Conservation (phyloP, 2,888 invertebrate genomes). For the Lasioglossum zephyrum region DNA sequence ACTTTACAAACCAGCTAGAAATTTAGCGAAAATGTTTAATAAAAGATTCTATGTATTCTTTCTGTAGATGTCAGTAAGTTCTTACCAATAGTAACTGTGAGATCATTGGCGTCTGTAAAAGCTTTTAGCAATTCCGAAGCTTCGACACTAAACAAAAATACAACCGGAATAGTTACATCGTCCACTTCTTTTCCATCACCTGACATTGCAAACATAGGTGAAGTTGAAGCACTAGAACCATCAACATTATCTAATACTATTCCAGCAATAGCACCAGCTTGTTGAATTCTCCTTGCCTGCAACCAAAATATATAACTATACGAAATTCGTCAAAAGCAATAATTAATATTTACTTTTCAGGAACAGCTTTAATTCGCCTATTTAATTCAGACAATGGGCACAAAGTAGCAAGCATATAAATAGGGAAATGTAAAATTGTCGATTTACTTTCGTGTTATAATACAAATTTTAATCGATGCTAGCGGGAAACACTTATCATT, state of each 20-base stretch:
- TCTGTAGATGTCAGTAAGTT: constrained; percentile 17
- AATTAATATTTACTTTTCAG: neutral
- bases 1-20: neutral
- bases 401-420: neutral
- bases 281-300: constrained; percentile 92
- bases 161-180: constrained; percentile 95
- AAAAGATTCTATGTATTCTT: neutral
- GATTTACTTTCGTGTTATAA: neutral
- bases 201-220: constrained; percentile 98
- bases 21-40: neutral
- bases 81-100: constrained; percentile 80
- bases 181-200: constrained; percentile 92
- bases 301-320: constrained; percentile 45
- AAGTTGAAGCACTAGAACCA: constrained; percentile 90
- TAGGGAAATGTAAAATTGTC: neutral
- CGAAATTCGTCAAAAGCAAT: neutral
- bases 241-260: constrained; percentile 94
- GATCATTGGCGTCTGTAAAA: constrained; percentile 80
- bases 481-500: neutral
- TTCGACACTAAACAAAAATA: constrained; percentile 94
- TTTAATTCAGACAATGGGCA: neutral
- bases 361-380: neutral
- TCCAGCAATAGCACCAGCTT: constrained; percentile 92
- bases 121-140: constrained; percentile 89
- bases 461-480: neutral